These are phyloP conservation scores for Lerema accius DNA, from an alignment of 1,140 invertebrate genomes.

Conservation along the genomic window DNA sequence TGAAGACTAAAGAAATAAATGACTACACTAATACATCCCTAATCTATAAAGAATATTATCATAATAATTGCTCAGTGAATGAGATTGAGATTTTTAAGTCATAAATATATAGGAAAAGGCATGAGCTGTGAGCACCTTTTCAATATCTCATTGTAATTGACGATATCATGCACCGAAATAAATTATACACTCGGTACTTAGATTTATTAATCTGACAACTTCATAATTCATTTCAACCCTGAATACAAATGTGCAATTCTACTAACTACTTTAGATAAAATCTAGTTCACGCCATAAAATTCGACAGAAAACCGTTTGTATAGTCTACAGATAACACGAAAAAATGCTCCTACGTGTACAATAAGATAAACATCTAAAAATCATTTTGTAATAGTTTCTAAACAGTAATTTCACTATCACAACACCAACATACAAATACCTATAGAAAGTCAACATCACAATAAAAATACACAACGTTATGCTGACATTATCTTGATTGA, in stretches of 20 bases:
- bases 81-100: neutral
- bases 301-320: neutral
- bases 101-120: neutral
- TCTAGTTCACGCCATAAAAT: neutral
- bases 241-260: neutral
- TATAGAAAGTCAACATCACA: neutral
- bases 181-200: too few species aligned
- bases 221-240: neutral
- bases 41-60: neutral
- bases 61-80: neutral
- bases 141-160: neutral
- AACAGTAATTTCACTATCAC: neutral
- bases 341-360: neutral
- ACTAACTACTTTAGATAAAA: neutral
- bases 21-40: neutral
- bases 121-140: neutral
- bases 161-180: too few species aligned
- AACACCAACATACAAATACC: neutral
- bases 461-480: neutral
- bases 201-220: too few species aligned
- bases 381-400: neutral
- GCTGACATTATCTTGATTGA: neutral
- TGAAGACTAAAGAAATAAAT: constrained; percentile 37
- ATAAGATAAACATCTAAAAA: neutral
- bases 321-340: neutral